These are phyloP conservation scores for Matsumyia berberina DNA, from an alignment of 2,888 invertebrate species.

Conservation along the genomic window DNA sequence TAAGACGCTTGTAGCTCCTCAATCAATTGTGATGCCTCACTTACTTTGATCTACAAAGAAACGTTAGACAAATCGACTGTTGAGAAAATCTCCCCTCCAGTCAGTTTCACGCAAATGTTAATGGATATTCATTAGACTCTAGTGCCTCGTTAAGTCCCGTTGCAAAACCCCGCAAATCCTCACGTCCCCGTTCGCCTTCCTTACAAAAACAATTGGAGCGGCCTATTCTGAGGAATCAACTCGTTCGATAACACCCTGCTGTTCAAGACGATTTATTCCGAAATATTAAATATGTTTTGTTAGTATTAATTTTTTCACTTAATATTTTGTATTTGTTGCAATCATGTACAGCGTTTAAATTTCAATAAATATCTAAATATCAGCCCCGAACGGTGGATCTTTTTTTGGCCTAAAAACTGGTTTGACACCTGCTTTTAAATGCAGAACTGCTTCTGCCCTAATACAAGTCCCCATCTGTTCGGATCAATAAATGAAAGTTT, in stretches of 20 bases:
- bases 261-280: too few species aligned
- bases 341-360: too few species aligned
- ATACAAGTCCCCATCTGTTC: too few species aligned
- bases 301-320: too few species aligned
- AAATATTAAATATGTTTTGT: too few species aligned
- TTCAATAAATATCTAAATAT: slow-evolving; percentile 69
- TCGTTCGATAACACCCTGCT: slow-evolving; percentile 58
- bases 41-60: too few species aligned
- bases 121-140: slow-evolving; percentile 73
- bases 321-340: too few species aligned
- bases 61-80: too few species aligned
- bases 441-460: slow-evolving; percentile 16
- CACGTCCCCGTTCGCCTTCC: slow-evolving; percentile 67
- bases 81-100: slow-evolving; percentile 73
- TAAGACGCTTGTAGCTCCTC: too few species aligned
- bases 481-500: not conserved
- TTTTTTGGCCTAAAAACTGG: slow-evolving; percentile 63
- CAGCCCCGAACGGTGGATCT: too few species aligned
- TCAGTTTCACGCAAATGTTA: slow-evolving; percentile 70
- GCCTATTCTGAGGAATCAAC: slow-evolving; percentile 75
- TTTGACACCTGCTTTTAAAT: slow-evolving; percentile 45
- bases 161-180: slow-evolving; percentile 76
- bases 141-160: slow-evolving; percentile 74
- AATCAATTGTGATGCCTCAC: too few species aligned
- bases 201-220: slow-evolving; percentile 72